phyloP scores from a whole-genome alignment of 2,888 invertebrate species.

The Philhelius pedissequus region DNA sequence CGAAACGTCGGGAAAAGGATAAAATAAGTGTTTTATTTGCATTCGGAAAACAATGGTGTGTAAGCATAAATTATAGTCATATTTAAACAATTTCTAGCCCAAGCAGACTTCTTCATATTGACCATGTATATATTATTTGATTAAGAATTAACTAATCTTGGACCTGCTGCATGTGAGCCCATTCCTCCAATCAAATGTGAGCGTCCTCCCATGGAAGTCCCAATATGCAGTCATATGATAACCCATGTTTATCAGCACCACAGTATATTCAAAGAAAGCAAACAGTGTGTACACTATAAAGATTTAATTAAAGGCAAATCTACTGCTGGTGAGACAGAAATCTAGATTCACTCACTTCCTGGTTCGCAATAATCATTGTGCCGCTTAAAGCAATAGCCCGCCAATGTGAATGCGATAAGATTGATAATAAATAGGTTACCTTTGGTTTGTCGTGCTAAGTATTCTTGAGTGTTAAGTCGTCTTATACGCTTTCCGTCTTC shows the following conservation, averaged over 20 bases:
- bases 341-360: constrained; percentile 84
- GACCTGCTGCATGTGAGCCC: constrained; percentile 76
- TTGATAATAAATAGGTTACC: constrained; percentile 87
- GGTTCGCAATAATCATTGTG: constrained; percentile 96
- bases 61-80: too few species aligned
- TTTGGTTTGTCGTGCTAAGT: constrained; percentile 87
- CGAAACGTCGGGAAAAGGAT: too few species aligned
- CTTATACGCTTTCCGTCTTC: constrained; percentile 83
- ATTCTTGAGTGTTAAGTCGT: constrained; percentile 81
- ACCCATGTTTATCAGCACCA: constrained; percentile 95
- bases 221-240: constrained; percentile 94
- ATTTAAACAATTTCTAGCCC: too few species aligned
- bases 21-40: too few species aligned
- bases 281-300: constrained; percentile 93
- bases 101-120: too few species aligned
- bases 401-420: constrained; percentile 85
- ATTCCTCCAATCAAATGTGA: constrained; percentile 77
- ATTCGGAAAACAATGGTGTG: too few species aligned
- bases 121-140: too few species aligned
- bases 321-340: not conserved
- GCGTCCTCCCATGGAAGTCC: constrained; percentile 84
- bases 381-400: constrained; percentile 92
- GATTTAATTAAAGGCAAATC: not conserved
- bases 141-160: constrained; percentile 67
- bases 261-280: constrained; percentile 94